phyloP scores from a whole-genome alignment of 2,113 vertebrate genomes.

The Sakesphorus luctuosus region DNA sequence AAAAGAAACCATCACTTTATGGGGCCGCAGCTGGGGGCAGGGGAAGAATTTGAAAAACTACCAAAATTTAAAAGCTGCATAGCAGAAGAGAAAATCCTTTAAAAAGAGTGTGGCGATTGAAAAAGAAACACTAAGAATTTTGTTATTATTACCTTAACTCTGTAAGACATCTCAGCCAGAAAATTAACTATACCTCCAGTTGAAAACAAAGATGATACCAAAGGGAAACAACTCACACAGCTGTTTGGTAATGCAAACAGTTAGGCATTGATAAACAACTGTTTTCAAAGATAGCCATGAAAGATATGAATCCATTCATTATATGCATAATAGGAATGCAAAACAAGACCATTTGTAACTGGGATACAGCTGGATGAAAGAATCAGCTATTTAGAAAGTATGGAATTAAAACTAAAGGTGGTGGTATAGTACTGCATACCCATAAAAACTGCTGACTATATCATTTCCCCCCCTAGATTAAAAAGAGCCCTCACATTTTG shows the following conservation, averaged over 20 bases:
- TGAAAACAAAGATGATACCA: background rate
- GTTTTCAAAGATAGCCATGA: background rate
- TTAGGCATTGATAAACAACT: background rate
- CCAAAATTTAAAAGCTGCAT: background rate
- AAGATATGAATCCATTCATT: background rate
- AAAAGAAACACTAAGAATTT: background rate
- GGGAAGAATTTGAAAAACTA: background rate
- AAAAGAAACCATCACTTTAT: background rate
- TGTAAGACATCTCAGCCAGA: background rate
- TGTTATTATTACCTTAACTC: background rate
- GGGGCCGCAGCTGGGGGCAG: accelerated
- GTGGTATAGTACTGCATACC: background rate
- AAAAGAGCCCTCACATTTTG: accelerated
- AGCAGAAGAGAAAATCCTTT: background rate
- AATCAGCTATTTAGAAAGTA: background rate
- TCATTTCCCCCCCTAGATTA: background rate
- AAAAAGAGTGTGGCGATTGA: background rate
- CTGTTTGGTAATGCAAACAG: background rate
- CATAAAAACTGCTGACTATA: background rate
- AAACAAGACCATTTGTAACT: background rate
- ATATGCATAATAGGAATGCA: background rate
- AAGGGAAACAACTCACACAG: background rate
- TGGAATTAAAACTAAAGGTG: background rate
- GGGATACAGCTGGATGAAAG: background rate
- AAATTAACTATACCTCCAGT: background rate